Percentiles rank a stretch among this genome's conserved stretches.
Conservation (phyloP, 2,797 vertebrate genomes). For the Myotis myotis region DNA sequence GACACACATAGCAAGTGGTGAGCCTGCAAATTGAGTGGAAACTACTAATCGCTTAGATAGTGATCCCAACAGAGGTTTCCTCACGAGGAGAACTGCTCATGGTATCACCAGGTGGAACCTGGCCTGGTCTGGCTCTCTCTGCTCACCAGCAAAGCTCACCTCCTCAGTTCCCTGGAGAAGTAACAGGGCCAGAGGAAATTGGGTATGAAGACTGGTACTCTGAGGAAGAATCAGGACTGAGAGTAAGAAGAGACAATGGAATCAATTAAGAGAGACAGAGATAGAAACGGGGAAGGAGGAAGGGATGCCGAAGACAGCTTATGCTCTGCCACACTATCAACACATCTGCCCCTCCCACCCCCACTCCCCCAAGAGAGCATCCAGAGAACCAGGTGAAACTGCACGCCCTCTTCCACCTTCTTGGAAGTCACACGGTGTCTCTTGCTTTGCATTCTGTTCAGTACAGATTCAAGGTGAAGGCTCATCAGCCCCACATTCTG, state of each 20-base stretch:
- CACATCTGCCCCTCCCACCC: not conserved
- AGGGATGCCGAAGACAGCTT: not conserved
- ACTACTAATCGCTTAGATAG: not conserved
- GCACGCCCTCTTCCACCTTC: not conserved
- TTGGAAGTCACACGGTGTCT: not conserved
- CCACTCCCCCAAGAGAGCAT: not conserved
- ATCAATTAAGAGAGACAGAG: not conserved
- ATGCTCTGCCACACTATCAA: not conserved
- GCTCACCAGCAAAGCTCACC: not conserved
- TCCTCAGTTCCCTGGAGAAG: not conserved
- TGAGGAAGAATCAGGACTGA: not conserved
- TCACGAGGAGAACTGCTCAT: not conserved
- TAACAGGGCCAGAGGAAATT: not conserved
- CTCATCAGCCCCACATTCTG: not conserved
- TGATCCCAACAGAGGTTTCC: not conserved
- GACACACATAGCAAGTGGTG: not conserved
- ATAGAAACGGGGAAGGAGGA: fast-evolving
- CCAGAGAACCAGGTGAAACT: not conserved
- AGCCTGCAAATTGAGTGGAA: not conserved
- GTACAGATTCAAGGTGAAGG: not conserved
- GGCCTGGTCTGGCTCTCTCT: not conserved
- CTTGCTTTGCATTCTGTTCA: not conserved
- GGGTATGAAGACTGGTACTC: fast-evolving
- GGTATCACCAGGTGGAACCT: not conserved
- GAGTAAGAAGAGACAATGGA: not conserved